Conservation (phyloP, 2,113 vertebrate genomes). For the Eleginops maclovinus region DNA sequence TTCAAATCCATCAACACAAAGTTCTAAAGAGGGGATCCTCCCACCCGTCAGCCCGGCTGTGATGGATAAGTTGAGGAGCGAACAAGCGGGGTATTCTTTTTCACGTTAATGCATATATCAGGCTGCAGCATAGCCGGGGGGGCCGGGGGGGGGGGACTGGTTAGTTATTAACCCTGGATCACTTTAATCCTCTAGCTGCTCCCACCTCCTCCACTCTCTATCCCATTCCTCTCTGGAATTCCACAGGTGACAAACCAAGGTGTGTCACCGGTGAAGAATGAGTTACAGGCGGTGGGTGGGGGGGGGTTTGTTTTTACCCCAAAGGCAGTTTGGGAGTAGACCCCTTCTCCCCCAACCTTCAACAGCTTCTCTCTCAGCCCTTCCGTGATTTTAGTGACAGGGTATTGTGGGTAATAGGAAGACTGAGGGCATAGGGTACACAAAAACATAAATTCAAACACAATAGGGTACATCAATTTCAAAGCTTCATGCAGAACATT, state of each 20-base stretch:
- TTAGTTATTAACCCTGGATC: conserved; percentile 63
- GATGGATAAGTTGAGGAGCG: conserved; percentile 48
- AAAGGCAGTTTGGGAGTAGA: conserved; percentile 12
- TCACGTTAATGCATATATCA: conserved; percentile 47
- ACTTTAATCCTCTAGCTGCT: conserved; percentile 1
- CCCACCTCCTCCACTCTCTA: conserved; percentile 33
- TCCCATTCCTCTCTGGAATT: conserved; percentile 21
- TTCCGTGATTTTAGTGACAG: conserved; percentile 6
- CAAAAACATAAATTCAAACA: neutral
- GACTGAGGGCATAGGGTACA: neutral
- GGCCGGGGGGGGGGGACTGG: conserved; percentile 32
- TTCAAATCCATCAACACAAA: conserved; percentile 65
- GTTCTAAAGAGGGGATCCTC: conserved; percentile 38
- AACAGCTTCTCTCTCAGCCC: neutral
- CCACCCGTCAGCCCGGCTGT: conserved; percentile 45
- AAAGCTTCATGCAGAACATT: too few relatives aligned
- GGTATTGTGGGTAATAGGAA: neutral
- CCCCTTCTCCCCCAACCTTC: neutral
- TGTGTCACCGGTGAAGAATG: conserved; percentile 61
- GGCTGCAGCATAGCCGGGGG: conserved; percentile 38
- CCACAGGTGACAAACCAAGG: conserved; percentile 57
- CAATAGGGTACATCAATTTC: too few relatives aligned
- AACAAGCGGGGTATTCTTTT: conserved; percentile 45
- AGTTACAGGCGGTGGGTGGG: conserved; percentile 19
- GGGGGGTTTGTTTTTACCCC: neutral